phyloP scores from a whole-genome alignment of 2,113 vertebrate species.

The Todiramphus saurophagus region DNA sequence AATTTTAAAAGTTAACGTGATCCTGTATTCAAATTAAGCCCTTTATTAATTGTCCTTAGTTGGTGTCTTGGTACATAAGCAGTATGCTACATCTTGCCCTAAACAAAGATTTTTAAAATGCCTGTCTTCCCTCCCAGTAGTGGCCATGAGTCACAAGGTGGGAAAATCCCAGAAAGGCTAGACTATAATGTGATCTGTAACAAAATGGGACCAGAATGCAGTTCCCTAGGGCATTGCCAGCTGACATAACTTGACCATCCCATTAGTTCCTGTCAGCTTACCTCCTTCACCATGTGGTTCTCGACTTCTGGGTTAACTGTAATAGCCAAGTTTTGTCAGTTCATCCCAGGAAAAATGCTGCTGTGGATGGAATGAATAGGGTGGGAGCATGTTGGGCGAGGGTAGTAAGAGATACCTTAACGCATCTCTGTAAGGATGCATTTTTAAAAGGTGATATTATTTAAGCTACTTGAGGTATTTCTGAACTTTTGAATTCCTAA shows the following conservation, averaged over 20 bases:
- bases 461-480: background rate
- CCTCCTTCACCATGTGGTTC: accelerated
- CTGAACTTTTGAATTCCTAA: background rate
- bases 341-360: background rate
- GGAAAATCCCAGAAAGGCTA: background rate
- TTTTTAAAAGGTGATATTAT: background rate
- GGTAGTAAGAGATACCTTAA: background rate
- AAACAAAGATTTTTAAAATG: background rate
- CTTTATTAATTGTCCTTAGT: background rate
- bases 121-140: background rate
- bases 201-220: background rate
- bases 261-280: background rate
- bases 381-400: accelerated
- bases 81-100: background rate
- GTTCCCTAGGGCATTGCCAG: background rate
- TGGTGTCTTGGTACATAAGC: background rate
- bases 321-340: background rate
- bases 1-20: background rate
- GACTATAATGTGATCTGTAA: background rate
- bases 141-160: background rate
- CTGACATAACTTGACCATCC: background rate
- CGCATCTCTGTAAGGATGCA: background rate
- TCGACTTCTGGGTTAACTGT: background rate
- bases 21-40: background rate
- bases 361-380: background rate